Conservation (phyloP, 2,113 vertebrate genomes). For the Chaetorhynchus papuensis region DNA sequence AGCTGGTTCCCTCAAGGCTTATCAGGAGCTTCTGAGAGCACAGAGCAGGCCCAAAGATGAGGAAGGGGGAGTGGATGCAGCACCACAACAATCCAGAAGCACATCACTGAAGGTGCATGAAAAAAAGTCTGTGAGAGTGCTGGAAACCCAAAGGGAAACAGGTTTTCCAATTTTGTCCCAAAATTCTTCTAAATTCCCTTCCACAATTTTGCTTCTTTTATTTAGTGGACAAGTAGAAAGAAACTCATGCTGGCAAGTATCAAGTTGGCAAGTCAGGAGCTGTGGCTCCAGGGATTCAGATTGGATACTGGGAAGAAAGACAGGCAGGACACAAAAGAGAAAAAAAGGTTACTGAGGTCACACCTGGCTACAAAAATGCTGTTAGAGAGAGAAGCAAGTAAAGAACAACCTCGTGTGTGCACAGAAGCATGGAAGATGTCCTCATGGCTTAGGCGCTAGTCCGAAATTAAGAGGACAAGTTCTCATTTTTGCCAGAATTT, state of each 20-base stretch:
- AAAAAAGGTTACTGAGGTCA: neutral
- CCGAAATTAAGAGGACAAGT: neutral
- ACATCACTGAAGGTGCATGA: rapidly evolving
- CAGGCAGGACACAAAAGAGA: neutral
- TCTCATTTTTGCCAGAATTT: neutral
- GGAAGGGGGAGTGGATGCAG: neutral
- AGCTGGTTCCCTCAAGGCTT: neutral
- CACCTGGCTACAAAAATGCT: neutral
- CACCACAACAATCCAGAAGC: neutral
- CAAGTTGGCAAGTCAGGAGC: neutral
- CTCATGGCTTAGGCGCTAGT: neutral
- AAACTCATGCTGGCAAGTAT: neutral
- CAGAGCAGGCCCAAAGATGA: neutral
- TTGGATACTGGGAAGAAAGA: neutral
- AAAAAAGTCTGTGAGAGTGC: neutral
- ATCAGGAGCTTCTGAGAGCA: neutral
- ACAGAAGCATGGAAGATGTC: neutral
- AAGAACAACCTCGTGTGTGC: neutral
- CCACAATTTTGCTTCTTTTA: neutral
- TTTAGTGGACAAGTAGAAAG: neutral
- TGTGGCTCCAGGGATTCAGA: neutral
- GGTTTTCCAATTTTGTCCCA: neutral
- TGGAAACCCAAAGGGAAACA: neutral
- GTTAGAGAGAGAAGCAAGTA: neutral
- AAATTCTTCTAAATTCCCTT: neutral